Conservation (phyloP, 2,888 invertebrate genomes). For the Mimumesa dahlbomi region DNA sequence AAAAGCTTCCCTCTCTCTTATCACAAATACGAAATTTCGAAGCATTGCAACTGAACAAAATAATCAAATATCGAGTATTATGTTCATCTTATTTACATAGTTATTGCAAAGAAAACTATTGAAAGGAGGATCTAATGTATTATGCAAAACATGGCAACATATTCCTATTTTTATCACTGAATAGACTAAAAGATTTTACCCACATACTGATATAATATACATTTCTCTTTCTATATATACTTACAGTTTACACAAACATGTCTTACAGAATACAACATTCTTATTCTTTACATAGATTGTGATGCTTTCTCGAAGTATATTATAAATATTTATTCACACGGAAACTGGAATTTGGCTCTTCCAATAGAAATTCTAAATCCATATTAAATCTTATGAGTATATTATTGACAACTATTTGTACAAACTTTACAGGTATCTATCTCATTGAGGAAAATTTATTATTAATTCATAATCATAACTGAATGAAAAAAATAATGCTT, state of each 20-base stretch:
- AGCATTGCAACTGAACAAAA: slow-evolving; percentile 36
- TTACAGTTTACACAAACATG: slow-evolving; percentile 50
- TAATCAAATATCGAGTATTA: slow-evolving; percentile 67
- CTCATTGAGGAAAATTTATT: too few relatives aligned
- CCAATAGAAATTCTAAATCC: slow-evolving; percentile 12
- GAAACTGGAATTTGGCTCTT: not conserved
- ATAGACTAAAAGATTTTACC: too few relatives aligned
- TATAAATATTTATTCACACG: slow-evolving; percentile 27
- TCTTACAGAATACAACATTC: slow-evolving; percentile 38
- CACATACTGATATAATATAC: slow-evolving; percentile 32
- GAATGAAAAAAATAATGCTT: too few relatives aligned
- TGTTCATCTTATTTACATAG: slow-evolving; percentile 59
- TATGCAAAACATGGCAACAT: slow-evolving; percentile 68
- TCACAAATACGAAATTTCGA: slow-evolving; percentile 39
- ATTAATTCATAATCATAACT: slow-evolving; percentile 19
- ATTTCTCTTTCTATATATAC: slow-evolving; percentile 43
- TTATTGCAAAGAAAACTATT: slow-evolving; percentile 27
- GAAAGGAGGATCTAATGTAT: slow-evolving; percentile 28
- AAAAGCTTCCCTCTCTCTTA: slow-evolving; percentile 33
- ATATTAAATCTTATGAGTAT: slow-evolving; percentile 45
- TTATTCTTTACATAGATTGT: slow-evolving; percentile 25
- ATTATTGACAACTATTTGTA: slow-evolving; percentile 48
- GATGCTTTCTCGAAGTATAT: slow-evolving; percentile 11
- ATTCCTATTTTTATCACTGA: slow-evolving; percentile 33
- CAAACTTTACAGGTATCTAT: slow-evolving; percentile 51